Evolutionary conservation across 2,797 vertebrate species (phyloP), one percentile per base, ranked within the genome.

Genomic region (Mareca penelope): DNA sequence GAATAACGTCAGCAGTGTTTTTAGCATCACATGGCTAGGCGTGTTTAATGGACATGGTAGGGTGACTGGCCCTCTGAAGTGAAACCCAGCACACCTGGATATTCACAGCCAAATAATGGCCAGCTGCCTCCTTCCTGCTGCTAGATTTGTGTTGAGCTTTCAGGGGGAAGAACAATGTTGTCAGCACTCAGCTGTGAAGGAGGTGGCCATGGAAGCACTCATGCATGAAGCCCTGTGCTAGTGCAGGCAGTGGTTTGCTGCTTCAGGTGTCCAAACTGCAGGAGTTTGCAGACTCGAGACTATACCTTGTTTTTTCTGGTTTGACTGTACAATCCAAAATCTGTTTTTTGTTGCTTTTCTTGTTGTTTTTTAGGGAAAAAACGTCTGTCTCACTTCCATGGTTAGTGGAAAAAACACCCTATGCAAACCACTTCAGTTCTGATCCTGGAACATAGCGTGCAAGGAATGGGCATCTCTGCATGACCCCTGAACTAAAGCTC

Each of bases 1-100:
- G 19, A 40, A 75, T 2, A 23, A 2, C 8, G 13, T 42, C n/a
- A 6, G 39, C 0, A 6, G 33, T 28, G 55, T 4, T 35, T 35
- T 67, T 33, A 55, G 33, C 48, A 18, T 3, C 11, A 2, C 0
- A 0, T 19, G 15, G 31, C 37, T 23, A 13, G 28, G 53, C 4
- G 5, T 1, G 0, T 2, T n/a, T 35, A 37, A 9, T 40, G 56
- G 46, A 3, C 9, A 3, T 9, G 48, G 17, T 1, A 37, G 55
- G 11, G 3, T 18, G 59, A 9, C n/a, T 9, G 48, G 14, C 29
- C 46, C 12, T 8, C 40, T 16, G 8, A 40, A 56, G n/a, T 39
- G 55, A 29, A 48, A 57, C 55, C 22, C 57, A 29, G 61, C 85
- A 37, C 37, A 23, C 23, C 22, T 64, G 79, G 76, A 4, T 37